A percentile compares a stretch with the other conserved stretches of the same genome.
Evolutionary conservation across 2,888 invertebrate species (phyloP).

Genomic region (Ormyrus nitidulus): DNA sequence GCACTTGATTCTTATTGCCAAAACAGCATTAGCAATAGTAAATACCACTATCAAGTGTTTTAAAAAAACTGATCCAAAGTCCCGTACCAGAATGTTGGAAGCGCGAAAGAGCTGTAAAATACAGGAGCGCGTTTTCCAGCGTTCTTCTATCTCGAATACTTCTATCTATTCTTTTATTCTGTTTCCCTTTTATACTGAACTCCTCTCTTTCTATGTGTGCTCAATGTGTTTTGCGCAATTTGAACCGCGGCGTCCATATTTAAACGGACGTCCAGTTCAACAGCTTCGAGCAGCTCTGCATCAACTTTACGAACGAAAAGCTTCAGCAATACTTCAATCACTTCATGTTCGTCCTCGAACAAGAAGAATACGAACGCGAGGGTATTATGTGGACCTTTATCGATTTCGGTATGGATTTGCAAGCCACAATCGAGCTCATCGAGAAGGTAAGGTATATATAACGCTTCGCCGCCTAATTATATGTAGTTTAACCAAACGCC

Average conservation of each 20-base stretch:
- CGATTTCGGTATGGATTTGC: slow-evolving; percentile 96
- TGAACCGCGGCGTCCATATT: slow-evolving; percentile 62
- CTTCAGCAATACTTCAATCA: slow-evolving; percentile 98
- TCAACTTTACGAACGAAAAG: slow-evolving; percentile 97
- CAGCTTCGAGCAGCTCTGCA: slow-evolving; percentile 96
- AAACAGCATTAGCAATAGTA: too few relatives aligned
- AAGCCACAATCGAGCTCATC: slow-evolving; percentile 92
- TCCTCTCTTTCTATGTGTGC: slow-evolving; percentile 57
- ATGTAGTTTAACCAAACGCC: slow-evolving; percentile 13
- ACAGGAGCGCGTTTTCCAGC: slow-evolving; percentile 10
- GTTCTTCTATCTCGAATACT: slow-evolving; percentile 19
- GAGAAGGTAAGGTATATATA: slow-evolving; percentile 84
- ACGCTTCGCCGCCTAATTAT: slow-evolving; percentile 37
- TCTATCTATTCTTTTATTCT: slow-evolving; percentile 18
- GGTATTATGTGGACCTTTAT: slow-evolving; percentile 94
- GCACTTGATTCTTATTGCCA: slow-evolving; percentile 17
- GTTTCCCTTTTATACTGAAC: slow-evolving; percentile 42
- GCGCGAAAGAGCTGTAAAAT: neutral
- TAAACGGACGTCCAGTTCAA: slow-evolving; percentile 82
- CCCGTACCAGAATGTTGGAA: too few relatives aligned
- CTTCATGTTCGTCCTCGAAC: slow-evolving; percentile 96
- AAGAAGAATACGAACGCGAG: slow-evolving; percentile 95
- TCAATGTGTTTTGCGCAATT: slow-evolving; percentile 56
- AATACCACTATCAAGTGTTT: slow-evolving; percentile 17
- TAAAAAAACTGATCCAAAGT: too few relatives aligned